A percentile compares a stretch with the other conserved stretches of the same genome.
phyloP scores from a whole-genome alignment of 23 tunicate species.

The Styela plicata region DNA sequence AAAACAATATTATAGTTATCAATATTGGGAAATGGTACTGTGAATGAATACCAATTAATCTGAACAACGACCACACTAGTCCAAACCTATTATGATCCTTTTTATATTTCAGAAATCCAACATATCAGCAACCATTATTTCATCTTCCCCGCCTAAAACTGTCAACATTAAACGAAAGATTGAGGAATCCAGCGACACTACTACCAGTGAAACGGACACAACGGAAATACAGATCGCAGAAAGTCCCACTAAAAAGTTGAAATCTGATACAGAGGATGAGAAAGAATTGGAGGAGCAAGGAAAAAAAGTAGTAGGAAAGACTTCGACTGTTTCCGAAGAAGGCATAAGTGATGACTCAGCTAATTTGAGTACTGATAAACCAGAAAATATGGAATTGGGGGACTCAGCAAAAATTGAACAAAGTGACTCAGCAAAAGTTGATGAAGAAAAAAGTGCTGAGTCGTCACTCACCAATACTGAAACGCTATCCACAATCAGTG shows the following conservation, averaged over 20 bases:
- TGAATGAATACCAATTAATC: too few relatives aligned
- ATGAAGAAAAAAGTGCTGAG: too few relatives aligned
- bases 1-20: too few relatives aligned
- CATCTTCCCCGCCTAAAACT: conserved; percentile 13
- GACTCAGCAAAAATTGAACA: conserved; percentile 1
- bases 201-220: background rate
- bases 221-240: conserved; percentile 4
- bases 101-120: conserved; percentile 10
- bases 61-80: too few relatives aligned
- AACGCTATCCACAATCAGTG: too few relatives aligned
- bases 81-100: too few relatives aligned
- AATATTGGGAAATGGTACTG: too few relatives aligned
- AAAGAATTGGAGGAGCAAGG: too few relatives aligned
- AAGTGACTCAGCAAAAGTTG: background rate
- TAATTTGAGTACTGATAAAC: background rate
- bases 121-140: conserved; percentile 19
- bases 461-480: too few relatives aligned
- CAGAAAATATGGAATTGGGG: background rate
- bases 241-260: conserved; percentile 19
- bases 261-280: background rate
- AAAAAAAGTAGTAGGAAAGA: background rate
- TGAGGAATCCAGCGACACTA: background rate
- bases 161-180: conserved; percentile 20
- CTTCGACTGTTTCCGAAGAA: background rate
- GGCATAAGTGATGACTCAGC: background rate